phyloP scores from a whole-genome alignment of 2,888 invertebrate species.

The Notodonta dromedarius region DNA sequence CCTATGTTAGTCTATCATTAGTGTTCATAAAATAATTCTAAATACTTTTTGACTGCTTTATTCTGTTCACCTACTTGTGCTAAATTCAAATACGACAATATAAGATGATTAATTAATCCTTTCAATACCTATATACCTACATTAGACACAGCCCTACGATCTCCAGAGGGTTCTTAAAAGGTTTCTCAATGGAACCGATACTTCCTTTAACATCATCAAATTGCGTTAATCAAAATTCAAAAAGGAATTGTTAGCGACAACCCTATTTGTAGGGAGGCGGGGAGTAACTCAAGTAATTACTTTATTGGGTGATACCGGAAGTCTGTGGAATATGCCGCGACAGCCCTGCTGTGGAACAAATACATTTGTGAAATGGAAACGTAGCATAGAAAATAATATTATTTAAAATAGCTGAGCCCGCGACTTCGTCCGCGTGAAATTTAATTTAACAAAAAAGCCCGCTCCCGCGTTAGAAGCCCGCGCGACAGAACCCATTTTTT shows the following conservation, averaged over 20 bases:
- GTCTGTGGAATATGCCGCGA: conserved; percentile 50
- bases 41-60: too few relatives aligned
- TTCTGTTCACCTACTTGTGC: too few relatives aligned
- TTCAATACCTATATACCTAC: too few relatives aligned
- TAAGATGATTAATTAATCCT: too few relatives aligned
- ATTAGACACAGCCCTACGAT: background rate
- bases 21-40: too few relatives aligned
- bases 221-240: conserved; percentile 40
- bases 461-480: too few relatives aligned
- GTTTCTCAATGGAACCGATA: background rate
- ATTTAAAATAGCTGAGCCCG: too few relatives aligned
- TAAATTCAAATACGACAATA: too few relatives aligned
- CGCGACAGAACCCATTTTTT: too few relatives aligned
- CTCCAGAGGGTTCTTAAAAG: background rate
- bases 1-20: too few relatives aligned
- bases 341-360: conserved; percentile 41
- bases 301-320: conserved; percentile 69
- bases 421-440: too few relatives aligned
- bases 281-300: conserved; percentile 59
- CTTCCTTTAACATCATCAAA: conserved; percentile 30
- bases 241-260: conserved; percentile 40
- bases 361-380: conserved; percentile 11
- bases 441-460: too few relatives aligned
- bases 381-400: background rate
- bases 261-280: conserved; percentile 35